These are phyloP conservation scores for Nasonia vitripennis DNA, from an alignment of 1,140 invertebrate genomes.

Conservation along the genomic window DNA sequence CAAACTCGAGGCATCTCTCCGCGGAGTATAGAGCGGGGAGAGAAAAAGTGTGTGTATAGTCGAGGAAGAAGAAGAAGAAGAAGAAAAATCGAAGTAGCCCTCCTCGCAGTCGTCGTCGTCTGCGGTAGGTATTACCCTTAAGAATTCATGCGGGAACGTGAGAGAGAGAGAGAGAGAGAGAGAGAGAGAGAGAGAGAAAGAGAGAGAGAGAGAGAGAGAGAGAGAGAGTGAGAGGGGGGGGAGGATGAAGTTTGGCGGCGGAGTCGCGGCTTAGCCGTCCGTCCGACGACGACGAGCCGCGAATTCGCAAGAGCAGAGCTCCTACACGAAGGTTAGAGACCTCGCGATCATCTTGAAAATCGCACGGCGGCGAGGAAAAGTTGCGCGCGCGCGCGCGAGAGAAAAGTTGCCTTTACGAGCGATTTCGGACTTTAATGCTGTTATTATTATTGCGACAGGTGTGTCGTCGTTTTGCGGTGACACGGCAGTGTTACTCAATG, in stretches of 20 bases:
- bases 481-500: no score
- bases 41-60: neutral
- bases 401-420: no score
- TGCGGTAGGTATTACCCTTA: slow-evolving; percentile 65
- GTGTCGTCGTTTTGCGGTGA: no score
- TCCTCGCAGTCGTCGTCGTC: slow-evolving; percentile 42
- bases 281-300: slow-evolving; percentile 43
- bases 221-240: neutral
- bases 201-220: neutral
- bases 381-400: neutral
- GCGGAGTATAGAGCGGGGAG: neutral
- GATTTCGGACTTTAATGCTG: neutral
- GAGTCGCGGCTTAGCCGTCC: slow-evolving; percentile 56
- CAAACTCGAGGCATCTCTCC: neutral
- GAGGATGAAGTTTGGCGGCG: slow-evolving; percentile 60
- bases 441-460: neutral
- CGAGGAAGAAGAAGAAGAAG: neutral
- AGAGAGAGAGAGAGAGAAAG: neutral
- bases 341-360: slow-evolving; percentile 30
- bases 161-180: neutral
- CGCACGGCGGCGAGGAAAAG: neutral
- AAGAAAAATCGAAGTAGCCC: neutral
- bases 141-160: slow-evolving; percentile 63
- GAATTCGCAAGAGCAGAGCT: slow-evolving; percentile 41
- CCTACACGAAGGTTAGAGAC: slow-evolving; percentile 29